Evolutionary conservation across 2,888 invertebrate genomes (phyloP).

Genomic region (Metalampra italica): DNA sequence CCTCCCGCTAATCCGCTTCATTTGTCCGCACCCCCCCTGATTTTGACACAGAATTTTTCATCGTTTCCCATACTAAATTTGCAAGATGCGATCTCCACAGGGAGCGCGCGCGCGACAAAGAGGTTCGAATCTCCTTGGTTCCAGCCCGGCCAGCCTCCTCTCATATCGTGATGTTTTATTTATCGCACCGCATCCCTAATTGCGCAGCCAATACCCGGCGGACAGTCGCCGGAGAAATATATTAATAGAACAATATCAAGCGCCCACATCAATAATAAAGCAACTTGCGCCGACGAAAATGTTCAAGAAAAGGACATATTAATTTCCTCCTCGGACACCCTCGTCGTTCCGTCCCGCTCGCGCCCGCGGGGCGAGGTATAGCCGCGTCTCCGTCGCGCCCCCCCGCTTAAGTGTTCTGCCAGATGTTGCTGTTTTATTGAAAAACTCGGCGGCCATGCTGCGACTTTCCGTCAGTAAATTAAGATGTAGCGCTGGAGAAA

Average conservation of each 20-base stretch:
- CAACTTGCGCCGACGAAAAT: constrained; percentile 49
- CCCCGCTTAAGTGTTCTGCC: constrained; percentile 69
- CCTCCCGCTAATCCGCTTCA: too few species aligned
- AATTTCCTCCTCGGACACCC: constrained; percentile 58
- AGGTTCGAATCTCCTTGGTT: too few species aligned
- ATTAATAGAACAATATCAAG: too few species aligned
- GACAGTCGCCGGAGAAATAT: constrained; percentile 11
- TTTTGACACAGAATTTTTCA: too few species aligned
- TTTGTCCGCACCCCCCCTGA: too few species aligned
- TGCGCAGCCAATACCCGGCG: constrained; percentile 4
- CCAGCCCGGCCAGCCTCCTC: too few species aligned
- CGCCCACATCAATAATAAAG: constrained; percentile 59
- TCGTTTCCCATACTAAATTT: too few species aligned
- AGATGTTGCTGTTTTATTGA: constrained; percentile 76
- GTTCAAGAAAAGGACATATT: constrained; percentile 74
- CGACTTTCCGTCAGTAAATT: constrained; percentile 67
- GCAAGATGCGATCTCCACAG: too few species aligned
- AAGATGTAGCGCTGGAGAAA: constrained; percentile 61
- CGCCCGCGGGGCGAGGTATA: constrained; percentile 18
- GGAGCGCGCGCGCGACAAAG: too few species aligned
- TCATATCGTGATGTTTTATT: neutral
- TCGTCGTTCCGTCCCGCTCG: constrained; percentile 36
- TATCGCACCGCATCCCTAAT: constrained; percentile 4
- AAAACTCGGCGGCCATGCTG: constrained; percentile 73
- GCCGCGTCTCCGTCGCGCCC: constrained; percentile 47